These are phyloP conservation scores for Peromyscus maniculatus DNA, from an alignment of 2,113 vertebrate species.

Conservation along the genomic window DNA sequence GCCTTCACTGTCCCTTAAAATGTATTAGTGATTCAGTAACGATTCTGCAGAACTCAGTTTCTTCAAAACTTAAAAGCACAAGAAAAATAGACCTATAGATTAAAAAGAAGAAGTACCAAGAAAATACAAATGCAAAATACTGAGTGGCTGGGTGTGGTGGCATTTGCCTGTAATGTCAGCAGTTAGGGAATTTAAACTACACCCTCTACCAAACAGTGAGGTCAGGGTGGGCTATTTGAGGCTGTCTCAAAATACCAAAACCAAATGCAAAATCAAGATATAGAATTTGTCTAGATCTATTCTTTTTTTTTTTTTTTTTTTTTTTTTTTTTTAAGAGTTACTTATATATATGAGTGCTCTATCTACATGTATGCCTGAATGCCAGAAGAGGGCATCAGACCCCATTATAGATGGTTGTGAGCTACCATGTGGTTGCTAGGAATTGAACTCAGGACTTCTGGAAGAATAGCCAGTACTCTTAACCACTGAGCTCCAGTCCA, in stretches of 20 bases:
- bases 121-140: constrained; percentile 3
- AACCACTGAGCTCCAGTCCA: neutral
- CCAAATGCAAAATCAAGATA: neutral
- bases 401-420: neutral
- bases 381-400: neutral
- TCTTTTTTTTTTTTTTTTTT: neutral
- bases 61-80: constrained; percentile 13
- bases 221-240: neutral
- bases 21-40: neutral
- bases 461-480: neutral
- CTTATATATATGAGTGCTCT: neutral
- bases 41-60: neutral
- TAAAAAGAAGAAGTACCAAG: neutral
- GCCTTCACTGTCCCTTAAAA: too few species aligned
- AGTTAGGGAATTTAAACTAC: neutral
- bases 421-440: neutral
- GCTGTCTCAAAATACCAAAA: neutral
- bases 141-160: neutral
- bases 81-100: neutral
- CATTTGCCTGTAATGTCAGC: neutral
- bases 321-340: neutral
- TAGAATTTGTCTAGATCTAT: neutral
- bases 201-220: neutral
- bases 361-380: neutral
- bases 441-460: neutral